Percentiles rank a stretch among this genome's conserved stretches.
These are phyloP conservation scores for Vulpes vulpes DNA, from an alignment of 2,113 vertebrate genomes.

Conservation along the genomic window DNA sequence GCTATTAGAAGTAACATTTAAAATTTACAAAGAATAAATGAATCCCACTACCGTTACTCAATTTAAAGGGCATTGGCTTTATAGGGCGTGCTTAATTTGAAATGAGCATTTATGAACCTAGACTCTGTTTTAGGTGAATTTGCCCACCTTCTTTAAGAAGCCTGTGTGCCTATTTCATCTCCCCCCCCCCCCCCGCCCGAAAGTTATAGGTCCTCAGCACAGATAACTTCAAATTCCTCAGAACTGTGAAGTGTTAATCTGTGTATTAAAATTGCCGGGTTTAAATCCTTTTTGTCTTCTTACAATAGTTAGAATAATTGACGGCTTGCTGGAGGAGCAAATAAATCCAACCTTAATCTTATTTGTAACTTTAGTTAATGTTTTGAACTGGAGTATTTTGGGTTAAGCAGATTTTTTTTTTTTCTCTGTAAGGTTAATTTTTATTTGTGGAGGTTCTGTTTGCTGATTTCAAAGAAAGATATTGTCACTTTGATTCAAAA, in stretches of 20 bases:
- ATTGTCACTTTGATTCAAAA: slow-evolving; percentile 60
- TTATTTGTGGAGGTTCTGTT: slow-evolving; percentile 43
- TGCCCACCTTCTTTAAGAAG: slow-evolving; percentile 33
- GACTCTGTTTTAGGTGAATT: slow-evolving; percentile 62
- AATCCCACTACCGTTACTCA: slow-evolving; percentile 41
- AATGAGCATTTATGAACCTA: slow-evolving; percentile 59
- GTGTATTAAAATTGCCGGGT: slow-evolving; percentile 88
- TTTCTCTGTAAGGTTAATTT: slow-evolving; percentile 5
- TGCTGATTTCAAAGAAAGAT: slow-evolving; percentile 49
- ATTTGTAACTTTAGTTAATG: slow-evolving; percentile 90
- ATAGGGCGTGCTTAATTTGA: slow-evolving; percentile 65
- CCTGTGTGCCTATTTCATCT: neutral
- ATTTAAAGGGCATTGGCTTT: slow-evolving; percentile 64
- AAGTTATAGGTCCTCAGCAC: slow-evolving; percentile 63
- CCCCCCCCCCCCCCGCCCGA: too few species aligned
- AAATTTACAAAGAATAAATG: slow-evolving; percentile 77
- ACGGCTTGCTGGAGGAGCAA: slow-evolving; percentile 88
- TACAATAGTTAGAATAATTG: slow-evolving; percentile 92
- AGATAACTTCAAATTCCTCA: slow-evolving; percentile 76
- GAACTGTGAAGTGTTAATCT: slow-evolving; percentile 85
- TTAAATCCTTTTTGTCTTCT: slow-evolving; percentile 93
- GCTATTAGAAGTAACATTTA: slow-evolving; percentile 84
- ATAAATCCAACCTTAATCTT: slow-evolving; percentile 91
- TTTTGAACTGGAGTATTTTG: slow-evolving; percentile 85
- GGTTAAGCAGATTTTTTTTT: slow-evolving; percentile 82